Conservation (phyloP, 2,113 vertebrate genomes). For the Leptodactylus fuscus region DNA sequence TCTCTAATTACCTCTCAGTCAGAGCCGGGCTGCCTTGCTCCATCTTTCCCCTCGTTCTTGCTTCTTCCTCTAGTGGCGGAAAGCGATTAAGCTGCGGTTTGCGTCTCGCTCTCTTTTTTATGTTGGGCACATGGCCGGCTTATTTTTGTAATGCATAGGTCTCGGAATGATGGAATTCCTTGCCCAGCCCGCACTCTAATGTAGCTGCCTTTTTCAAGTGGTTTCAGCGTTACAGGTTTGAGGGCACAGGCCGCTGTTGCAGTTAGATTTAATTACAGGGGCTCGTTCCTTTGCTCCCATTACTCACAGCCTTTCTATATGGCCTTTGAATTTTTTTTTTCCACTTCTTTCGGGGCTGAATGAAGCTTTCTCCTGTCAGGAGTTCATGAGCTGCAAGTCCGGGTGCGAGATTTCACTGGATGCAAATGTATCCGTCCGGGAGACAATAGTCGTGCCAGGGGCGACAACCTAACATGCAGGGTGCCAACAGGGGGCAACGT, state of each 20-base stretch:
- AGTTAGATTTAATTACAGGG: slow-evolving; percentile 88
- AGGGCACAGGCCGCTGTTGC: slow-evolving; percentile 82
- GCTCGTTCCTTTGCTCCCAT: slow-evolving; percentile 79
- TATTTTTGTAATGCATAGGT: slow-evolving; percentile 78
- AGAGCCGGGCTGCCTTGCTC: slow-evolving; percentile 76
- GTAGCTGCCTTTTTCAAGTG: slow-evolving; percentile 79
- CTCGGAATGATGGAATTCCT: slow-evolving; percentile 74
- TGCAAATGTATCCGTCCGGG: neutral
- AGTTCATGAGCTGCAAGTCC: neutral
- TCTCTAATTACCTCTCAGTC: slow-evolving; percentile 84
- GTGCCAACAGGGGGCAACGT: neutral
- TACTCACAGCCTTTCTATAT: slow-evolving; percentile 86
- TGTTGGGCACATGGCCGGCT: slow-evolving; percentile 76
- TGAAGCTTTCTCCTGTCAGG: slow-evolving; percentile 77
- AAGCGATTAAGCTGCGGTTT: slow-evolving; percentile 84
- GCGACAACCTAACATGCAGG: neutral
- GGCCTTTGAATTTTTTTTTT: slow-evolving; percentile 74
- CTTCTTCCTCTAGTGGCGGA: slow-evolving; percentile 77
- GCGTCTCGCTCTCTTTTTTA: slow-evolving; percentile 54
- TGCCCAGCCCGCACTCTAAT: slow-evolving; percentile 77
- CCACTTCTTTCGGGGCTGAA: slow-evolving; percentile 76
- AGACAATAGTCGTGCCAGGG: neutral
- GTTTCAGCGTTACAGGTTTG: slow-evolving; percentile 78
- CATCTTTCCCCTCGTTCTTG: slow-evolving; percentile 62
- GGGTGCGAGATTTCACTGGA: neutral